Evolutionary conservation across 1,140 invertebrate species (phyloP).

Genomic region (Calliphora vicina): DNA sequence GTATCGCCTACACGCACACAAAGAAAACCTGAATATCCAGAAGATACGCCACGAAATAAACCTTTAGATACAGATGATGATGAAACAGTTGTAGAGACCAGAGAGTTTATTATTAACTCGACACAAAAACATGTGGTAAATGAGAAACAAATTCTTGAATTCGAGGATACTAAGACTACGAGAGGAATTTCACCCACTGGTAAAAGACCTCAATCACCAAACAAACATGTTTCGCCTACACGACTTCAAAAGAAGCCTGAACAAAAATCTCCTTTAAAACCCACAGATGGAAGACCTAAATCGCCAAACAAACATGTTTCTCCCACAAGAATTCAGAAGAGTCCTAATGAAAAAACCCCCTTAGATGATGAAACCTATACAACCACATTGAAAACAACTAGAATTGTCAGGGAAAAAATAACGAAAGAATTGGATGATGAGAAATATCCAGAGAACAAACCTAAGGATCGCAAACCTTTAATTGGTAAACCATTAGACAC

Average conservation of each 20-base stretch:
- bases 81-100: background rate
- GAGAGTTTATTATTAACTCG: background rate
- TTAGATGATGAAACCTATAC: background rate
- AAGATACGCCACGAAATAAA: too few species aligned
- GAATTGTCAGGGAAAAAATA: background rate
- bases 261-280: background rate
- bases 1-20: background rate
- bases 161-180: background rate
- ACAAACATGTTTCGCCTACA: background rate
- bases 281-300: background rate
- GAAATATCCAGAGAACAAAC: background rate
- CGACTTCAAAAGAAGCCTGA: background rate
- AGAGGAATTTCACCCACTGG: background rate
- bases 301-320: background rate
- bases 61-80: background rate
- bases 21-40: background rate
- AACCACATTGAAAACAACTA: background rate
- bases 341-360: background rate
- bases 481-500: background rate
- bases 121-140: background rate
- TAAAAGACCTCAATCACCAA: background rate
- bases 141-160: background rate
- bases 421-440: background rate
- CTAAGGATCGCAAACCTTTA: background rate
- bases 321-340: background rate